A percentile compares a stretch with the other conserved stretches of the same genome.
These are phyloP conservation scores for Mormyrus hasselquistii DNA, from an alignment of 2,797 vertebrate genomes.

Conservation along the genomic window DNA sequence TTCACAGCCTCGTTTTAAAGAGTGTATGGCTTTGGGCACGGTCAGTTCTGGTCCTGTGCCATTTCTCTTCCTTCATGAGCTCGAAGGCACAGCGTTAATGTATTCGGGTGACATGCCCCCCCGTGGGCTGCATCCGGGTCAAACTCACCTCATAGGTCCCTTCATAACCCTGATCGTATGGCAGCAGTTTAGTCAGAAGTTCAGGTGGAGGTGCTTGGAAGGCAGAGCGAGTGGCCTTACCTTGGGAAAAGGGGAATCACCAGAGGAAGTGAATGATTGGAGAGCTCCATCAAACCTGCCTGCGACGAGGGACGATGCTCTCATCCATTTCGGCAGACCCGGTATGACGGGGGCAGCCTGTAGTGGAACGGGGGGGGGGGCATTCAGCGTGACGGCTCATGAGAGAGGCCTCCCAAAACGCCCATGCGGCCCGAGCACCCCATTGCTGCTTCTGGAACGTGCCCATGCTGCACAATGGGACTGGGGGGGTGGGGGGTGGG, in stretches of 20 bases:
- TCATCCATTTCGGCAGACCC: background rate
- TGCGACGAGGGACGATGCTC: background rate
- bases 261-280: background rate
- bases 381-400: background rate
- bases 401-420: conserved; percentile 33
- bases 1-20: background rate
- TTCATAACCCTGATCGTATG: background rate
- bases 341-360: background rate
- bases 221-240: background rate
- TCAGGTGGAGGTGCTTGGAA: background rate
- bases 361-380: background rate
- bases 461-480: conserved; percentile 40
- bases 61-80: background rate
- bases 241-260: background rate
- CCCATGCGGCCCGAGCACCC: conserved; percentile 36
- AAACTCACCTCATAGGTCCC: background rate
- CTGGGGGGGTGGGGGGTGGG: conserved; percentile 39
- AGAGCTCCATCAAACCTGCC: background rate
- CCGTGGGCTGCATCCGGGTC: background rate
- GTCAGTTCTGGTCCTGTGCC: background rate
- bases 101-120: background rate
- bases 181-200: background rate
- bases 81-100: background rate
- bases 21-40: background rate
- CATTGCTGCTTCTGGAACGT: conserved; percentile 35